A percentile compares a stretch with the other conserved stretches of the same genome.
Conservation (phyloP, 2,888 invertebrate species). For the Macrophya annulata region DNA sequence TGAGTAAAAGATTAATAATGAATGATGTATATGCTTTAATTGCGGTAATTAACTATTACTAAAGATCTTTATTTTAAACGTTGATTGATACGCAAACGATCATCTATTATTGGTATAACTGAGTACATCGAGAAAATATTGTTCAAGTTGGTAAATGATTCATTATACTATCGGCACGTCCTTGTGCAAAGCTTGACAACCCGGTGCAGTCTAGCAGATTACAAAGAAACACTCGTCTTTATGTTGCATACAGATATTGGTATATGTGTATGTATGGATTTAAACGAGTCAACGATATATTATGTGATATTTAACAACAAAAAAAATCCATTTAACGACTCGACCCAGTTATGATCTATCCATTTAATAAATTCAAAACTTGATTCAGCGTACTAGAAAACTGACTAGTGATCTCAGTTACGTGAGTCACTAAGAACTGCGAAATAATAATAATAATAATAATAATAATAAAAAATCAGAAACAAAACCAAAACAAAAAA, state of each 20-base stretch:
- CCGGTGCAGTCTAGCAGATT: slow-evolving; percentile 4
- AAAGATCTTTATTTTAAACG: neutral
- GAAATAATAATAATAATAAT: no score
- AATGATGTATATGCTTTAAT: neutral
- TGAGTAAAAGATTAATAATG: no score
- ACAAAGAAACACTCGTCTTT: neutral
- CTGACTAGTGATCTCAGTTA: no score
- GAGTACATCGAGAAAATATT: slow-evolving; percentile 34
- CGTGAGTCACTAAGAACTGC: no score
- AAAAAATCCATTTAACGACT: neutral
- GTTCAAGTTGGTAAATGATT: neutral
- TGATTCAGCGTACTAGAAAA: neutral
- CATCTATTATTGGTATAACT: neutral
- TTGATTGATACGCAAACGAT: neutral
- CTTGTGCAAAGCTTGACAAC: slow-evolving; percentile 33
- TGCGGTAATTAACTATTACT: no score
- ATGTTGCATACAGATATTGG: neutral
- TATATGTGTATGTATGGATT: neutral
- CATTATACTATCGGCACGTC: slow-evolving; percentile 16
- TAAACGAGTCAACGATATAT: neutral
- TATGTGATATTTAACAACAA: neutral
- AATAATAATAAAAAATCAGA: no score
- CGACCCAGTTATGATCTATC: neutral
- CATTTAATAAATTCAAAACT: neutral
- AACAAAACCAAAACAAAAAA: no score